Base-by-base conservation (phyloP, 2,113 vertebrate species). In the Halichoeres trimaculatus region DNA sequence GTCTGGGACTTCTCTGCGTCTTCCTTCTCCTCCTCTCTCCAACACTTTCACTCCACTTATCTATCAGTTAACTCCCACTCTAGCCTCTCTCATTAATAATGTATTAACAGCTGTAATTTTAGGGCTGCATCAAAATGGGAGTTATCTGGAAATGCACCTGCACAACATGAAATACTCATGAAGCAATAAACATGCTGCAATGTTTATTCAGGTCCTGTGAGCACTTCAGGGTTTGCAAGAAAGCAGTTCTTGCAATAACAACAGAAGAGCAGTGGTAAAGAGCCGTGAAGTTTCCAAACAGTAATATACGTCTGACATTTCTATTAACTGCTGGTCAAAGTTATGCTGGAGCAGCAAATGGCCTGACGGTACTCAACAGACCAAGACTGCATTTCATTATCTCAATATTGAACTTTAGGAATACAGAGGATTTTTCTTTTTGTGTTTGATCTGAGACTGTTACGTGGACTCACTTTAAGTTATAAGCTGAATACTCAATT, bases 81-180 rank as follows among this genome's bases (percentile, higher is more conserved):
- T 57, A 26, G 61, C 38, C 54, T 69, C 65, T 64, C 30, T 70
- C 23, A 23, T 83, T 74, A 80, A 77, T 71, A 64, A 81, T 75
- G 56, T 26, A 84, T 81, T 70, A 59, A 77, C 22, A 78, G 66
- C 60, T 78, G 41, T 61, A 68, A 66, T 74, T 76, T 74, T 53
- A 2, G 12, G 40, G 34, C 22, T 79, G 70, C 34, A 54, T 82
- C 36, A 56, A 54, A 68, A 60, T 60, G 48, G 65, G 52, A 69
- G 34, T 12, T 56, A 43, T 30, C 47, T 45, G 54, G 43, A 52
- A 71, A 74, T 72, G 38, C 40, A 73, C 34, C 59, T 55, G 35
- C 17, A 11, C 41, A 36, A 56, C 23, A 40, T 10, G 40, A 41
- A 41, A 41, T 34, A 54, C 30, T 54, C 22, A 14, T 70, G 10